Conservation (phyloP, 2,113 vertebrate genomes). For the Cettia cetti region DNA sequence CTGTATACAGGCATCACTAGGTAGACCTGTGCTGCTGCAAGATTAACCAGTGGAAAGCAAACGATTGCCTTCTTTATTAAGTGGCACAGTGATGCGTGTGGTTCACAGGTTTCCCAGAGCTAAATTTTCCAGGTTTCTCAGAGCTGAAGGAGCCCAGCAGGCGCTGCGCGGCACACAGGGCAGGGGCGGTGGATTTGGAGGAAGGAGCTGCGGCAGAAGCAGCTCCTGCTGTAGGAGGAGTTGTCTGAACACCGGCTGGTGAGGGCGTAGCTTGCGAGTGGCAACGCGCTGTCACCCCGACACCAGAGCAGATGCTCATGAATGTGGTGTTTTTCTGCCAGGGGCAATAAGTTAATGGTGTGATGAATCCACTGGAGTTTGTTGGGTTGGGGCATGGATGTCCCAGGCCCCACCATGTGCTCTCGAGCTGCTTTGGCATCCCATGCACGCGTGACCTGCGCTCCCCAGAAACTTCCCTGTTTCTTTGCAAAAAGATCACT, state of each 20-base stretch:
- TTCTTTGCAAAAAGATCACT: constrained; percentile 60
- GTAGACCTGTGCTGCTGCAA: background rate
- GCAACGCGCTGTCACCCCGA: background rate
- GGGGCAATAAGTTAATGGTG: constrained; percentile 58
- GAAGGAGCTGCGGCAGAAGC: background rate
- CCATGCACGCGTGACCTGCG: constrained; percentile 54
- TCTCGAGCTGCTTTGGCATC: constrained; percentile 69
- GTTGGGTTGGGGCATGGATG: constrained; percentile 60
- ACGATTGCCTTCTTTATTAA: background rate
- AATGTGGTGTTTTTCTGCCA: background rate
- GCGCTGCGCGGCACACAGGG: background rate
- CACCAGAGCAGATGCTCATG: constrained; percentile 30
- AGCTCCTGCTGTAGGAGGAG: constrained; percentile 21
- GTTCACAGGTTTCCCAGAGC: background rate
- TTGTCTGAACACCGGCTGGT: background rate
- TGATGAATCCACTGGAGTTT: constrained; percentile 56
- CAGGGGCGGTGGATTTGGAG: background rate
- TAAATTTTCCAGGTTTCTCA: background rate
- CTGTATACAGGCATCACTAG: background rate
- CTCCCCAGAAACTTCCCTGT: constrained; percentile 56
- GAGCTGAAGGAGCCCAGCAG: background rate
- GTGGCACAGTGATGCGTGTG: background rate
- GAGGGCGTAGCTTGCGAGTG: background rate
- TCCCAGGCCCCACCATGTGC: constrained; percentile 60
- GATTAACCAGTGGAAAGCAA: background rate